Evolutionary conservation across 2,888 invertebrate species (phyloP).

Genomic region (Xestoiulus laeticollis): DNA sequence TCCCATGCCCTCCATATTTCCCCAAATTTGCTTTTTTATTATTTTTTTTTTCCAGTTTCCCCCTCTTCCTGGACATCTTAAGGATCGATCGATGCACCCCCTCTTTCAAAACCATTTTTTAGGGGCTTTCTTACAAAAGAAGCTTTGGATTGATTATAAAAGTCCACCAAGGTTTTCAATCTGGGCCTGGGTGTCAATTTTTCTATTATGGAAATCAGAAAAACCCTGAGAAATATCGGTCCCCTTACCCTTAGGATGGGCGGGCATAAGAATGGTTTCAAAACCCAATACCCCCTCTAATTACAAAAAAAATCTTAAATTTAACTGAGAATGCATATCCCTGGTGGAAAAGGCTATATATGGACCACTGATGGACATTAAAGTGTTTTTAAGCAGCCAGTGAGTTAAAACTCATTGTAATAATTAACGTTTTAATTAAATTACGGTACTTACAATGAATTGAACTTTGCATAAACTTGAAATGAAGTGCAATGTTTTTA

Average conservation of each 20-base stretch:
- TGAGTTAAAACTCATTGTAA: too few species aligned
- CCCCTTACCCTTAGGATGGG: not conserved
- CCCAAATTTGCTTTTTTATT: constrained; percentile 29
- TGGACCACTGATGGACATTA: too few species aligned
- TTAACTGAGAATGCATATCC: too few species aligned
- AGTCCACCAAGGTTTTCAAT: not conserved
- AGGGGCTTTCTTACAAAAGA: not conserved
- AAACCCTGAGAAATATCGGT: not conserved
- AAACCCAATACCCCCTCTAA: too few species aligned
- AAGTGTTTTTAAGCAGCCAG: too few species aligned
- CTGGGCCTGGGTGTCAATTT: not conserved
- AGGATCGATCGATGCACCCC: not conserved
- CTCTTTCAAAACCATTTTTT: constrained; percentile 19
- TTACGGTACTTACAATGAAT: too few species aligned
- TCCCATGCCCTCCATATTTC: constrained; percentile 20
- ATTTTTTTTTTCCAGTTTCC: not conserved
- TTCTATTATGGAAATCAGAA: constrained; percentile 18
- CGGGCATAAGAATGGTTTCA: not conserved
- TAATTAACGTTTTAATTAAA: too few species aligned
- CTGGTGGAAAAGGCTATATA: too few species aligned
- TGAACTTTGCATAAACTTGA: too few species aligned
- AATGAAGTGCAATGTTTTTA: too few species aligned
- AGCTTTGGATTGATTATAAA: constrained; percentile 7
- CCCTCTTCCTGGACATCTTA: constrained; percentile 3
- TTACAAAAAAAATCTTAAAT: too few species aligned